These are phyloP conservation scores for Oreochromis tanganicae DNA, from an alignment of 2,113 vertebrate species.

Conservation along the genomic window DNA sequence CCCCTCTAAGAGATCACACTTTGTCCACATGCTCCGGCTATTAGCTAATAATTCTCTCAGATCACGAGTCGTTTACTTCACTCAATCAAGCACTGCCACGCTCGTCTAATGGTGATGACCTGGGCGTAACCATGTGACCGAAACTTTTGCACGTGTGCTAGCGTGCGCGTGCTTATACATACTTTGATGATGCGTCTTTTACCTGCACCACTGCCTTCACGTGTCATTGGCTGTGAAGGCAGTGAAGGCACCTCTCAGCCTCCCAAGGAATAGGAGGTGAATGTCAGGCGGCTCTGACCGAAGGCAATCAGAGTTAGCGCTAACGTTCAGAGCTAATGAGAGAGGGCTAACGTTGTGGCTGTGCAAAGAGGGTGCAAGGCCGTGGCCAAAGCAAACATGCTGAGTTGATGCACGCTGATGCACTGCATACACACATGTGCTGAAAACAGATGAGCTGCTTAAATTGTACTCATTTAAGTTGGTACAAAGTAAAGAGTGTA, in stretches of 20 bases:
- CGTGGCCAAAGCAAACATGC: slow-evolving; percentile 34
- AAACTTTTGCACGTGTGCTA: neutral
- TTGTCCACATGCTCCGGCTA: slow-evolving; percentile 46
- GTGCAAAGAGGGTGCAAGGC: slow-evolving; percentile 23
- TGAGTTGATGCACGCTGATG: slow-evolving; percentile 39
- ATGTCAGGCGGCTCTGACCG: slow-evolving; percentile 18
- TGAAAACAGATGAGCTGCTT: slow-evolving; percentile 22
- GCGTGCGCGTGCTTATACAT: neutral
- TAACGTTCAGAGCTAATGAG: slow-evolving; percentile 56
- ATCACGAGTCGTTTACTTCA: slow-evolving; percentile 54
- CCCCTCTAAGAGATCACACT: slow-evolving; percentile 34
- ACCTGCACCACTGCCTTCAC: slow-evolving; percentile 58
- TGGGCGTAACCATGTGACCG: neutral
- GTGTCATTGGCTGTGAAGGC: slow-evolving; percentile 55
- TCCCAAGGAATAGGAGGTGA: slow-evolving; percentile 18
- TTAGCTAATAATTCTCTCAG: slow-evolving; percentile 61
- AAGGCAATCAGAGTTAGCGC: slow-evolving; percentile 50
- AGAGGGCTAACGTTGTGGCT: slow-evolving; percentile 20
- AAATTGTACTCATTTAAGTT: slow-evolving; percentile 15
- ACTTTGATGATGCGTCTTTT: slow-evolving; percentile 42
- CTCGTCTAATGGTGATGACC: slow-evolving; percentile 55
- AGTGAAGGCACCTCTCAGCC: neutral
- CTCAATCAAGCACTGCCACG: slow-evolving; percentile 26
- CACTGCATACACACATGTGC: neutral
- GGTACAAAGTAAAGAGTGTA: neutral